Base-by-base conservation (phyloP, 1,140 invertebrate species). In the Aphaenogaster floridana region DNA sequence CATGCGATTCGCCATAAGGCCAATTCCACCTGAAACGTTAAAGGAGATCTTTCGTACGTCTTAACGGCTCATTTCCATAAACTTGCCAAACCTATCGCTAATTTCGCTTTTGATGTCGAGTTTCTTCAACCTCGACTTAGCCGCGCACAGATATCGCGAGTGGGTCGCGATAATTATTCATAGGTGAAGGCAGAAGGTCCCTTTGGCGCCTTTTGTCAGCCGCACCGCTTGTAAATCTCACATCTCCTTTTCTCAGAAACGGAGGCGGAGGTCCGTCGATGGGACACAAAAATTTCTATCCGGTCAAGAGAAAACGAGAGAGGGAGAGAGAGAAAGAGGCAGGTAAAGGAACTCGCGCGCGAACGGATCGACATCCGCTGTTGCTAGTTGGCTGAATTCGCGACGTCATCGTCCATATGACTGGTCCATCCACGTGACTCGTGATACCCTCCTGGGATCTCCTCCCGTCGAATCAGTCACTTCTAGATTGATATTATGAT, bases 241-340 rank as follows among this genome's bases (percentile, higher is more conserved):
- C 69, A 4, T 84, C 69, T 74, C 17, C 2, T 39, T 84, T 84
- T 84, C 80, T 50, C 9, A 13, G 80, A 84, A 84, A 84, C 45
- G 13, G n/a, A 83, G 61, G 48, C 13, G 36, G 45, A 54, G 50
- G n/a, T 54, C 57, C 28, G 42, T 76, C 69, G 68, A 76, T 84
- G 69, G 57, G 42, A 84, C 66, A 81, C 52, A 28, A 84, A 84
- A 76, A 84, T 84, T 84, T 84, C 80, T 84, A 84, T 84, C 80
- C 45, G 54, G 80, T 76, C 69, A 48, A 86, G 61, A 89, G 87
- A 54, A 63, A 28, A 34, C 45, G 57, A 78, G 64, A n/a, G 50
- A 54, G 17, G 11, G 52, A 76, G 39, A 86, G 28, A 48, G 15
- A 52, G 72, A 68, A 34, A 63, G 34, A 45, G 36, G 61, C 79